Evolutionary conservation across 2,888 invertebrate species (phyloP).

Genomic region (Anodontia alba): DNA sequence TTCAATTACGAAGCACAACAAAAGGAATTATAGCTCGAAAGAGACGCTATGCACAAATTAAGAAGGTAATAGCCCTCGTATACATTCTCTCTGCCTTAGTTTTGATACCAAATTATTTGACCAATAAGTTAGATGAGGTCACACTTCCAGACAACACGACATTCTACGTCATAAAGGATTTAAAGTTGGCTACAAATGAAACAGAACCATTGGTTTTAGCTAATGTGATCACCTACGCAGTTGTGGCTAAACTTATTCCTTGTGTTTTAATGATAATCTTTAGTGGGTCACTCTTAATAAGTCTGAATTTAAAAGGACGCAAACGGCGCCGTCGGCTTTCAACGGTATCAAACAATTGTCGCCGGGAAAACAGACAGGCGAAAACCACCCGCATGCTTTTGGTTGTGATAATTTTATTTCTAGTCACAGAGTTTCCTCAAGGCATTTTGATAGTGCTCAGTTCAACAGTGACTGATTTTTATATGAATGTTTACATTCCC

Average conservation of each 20-base stretch:
- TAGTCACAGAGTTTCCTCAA: constrained; percentile 96
- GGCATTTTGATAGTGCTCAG: constrained; percentile 90
- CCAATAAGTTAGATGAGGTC: constrained; percentile 88
- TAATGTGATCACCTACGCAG: constrained; percentile 86
- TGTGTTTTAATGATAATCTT: constrained; percentile 92
- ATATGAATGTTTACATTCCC: constrained; percentile 86
- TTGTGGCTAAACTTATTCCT: constrained; percentile 95
- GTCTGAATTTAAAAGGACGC: constrained; percentile 68
- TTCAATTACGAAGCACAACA: constrained; percentile 80
- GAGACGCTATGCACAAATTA: constrained; percentile 68
- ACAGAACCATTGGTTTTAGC: constrained; percentile 69
- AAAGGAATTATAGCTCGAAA: constrained; percentile 72
- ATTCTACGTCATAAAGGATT: constrained; percentile 67
- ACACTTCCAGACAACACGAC: constrained; percentile 58
- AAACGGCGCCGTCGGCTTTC: constrained; percentile 71
- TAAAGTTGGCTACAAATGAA: constrained; percentile 71
- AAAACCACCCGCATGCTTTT: constrained; percentile 95
- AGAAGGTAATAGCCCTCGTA: constrained; percentile 87
- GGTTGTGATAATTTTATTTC: constrained; percentile 93
- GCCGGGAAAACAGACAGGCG: constrained; percentile 84
- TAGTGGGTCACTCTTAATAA: constrained; percentile 83
- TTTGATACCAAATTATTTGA: constrained; percentile 93
- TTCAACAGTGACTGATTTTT: constrained; percentile 90
- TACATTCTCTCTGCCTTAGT: constrained; percentile 93
- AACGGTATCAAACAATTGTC: constrained; percentile 63